phyloP scores from a whole-genome alignment of 2,888 invertebrate genomes.

The Ochropleura leucogaster region DNA sequence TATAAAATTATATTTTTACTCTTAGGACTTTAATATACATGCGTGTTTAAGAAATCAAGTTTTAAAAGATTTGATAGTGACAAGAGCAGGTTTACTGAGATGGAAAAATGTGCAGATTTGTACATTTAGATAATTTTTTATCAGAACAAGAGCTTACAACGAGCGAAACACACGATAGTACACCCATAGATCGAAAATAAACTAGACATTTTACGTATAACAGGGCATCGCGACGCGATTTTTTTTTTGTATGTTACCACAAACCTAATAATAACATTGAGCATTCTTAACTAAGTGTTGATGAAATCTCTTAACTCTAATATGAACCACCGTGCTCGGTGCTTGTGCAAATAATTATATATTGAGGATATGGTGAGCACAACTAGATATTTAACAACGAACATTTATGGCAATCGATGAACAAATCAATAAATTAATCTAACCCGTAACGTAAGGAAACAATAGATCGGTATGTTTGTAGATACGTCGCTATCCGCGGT shows the following conservation, averaged over 20 bases:
- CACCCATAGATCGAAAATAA: slow-evolving; percentile 63
- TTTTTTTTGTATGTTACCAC: slow-evolving; percentile 70
- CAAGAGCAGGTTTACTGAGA: slow-evolving; percentile 45
- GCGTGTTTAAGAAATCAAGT: slow-evolving; percentile 46
- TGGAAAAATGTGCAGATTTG: slow-evolving; percentile 62
- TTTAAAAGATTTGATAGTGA: slow-evolving; percentile 53
- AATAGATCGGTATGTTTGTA: slow-evolving; percentile 74
- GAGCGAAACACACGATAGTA: slow-evolving; percentile 56
- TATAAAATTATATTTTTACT: slow-evolving; percentile 59
- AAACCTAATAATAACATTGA: slow-evolving; percentile 83
- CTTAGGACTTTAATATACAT: slow-evolving; percentile 61
- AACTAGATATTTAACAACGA: slow-evolving; percentile 83
- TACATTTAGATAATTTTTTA: slow-evolving; percentile 59
- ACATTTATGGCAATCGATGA: slow-evolving; percentile 87
- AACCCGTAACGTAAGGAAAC: slow-evolving; percentile 83
- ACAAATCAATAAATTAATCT: slow-evolving; percentile 81
- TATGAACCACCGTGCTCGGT: slow-evolving; percentile 86
- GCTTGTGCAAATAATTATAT: slow-evolving; percentile 84
- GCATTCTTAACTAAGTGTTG: slow-evolving; percentile 85
- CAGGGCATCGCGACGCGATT: slow-evolving; percentile 74
- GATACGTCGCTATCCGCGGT: slow-evolving; percentile 82
- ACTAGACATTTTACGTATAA: slow-evolving; percentile 76
- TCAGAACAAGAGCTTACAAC: slow-evolving; percentile 48
- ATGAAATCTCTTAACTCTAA: slow-evolving; percentile 78
- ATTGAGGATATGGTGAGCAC: slow-evolving; percentile 81